Conservation (phyloP, 2,888 invertebrate species). For the Chorisops tibialis region DNA sequence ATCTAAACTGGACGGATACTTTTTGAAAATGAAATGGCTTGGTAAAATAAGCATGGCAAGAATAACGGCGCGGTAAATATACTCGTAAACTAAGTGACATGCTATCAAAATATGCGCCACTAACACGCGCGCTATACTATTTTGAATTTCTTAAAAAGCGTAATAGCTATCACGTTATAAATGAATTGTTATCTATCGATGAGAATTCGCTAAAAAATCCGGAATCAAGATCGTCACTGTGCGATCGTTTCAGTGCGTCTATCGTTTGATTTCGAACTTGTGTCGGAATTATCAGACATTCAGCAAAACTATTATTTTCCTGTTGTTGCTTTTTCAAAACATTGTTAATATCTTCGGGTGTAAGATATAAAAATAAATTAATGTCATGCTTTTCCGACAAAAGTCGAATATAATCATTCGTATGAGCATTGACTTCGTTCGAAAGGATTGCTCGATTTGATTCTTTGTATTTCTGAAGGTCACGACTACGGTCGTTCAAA, state of each 20-base stretch:
- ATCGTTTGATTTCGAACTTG: constrained; percentile 10
- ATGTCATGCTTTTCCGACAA: constrained; percentile 19
- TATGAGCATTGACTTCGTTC: constrained; percentile 7
- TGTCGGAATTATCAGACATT: background rate
- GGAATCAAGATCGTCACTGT: constrained; percentile 28
- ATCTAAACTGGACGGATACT: too few species aligned
- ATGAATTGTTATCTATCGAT: background rate
- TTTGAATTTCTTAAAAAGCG: too few species aligned
- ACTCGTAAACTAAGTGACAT: too few species aligned
- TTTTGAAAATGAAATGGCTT: too few species aligned
- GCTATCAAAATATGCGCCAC: too few species aligned
- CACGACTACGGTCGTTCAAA: too few species aligned
- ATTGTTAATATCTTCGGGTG: constrained; percentile 2
- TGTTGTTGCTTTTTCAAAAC: background rate
- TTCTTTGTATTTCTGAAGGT: background rate
- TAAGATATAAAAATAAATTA: constrained; percentile 1
- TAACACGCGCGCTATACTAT: too few species aligned
- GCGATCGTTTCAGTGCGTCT: background rate
- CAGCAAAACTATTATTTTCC: background rate
- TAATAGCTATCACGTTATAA: background rate
- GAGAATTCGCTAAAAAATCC: constrained; percentile 29
- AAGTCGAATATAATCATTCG: constrained; percentile 18
- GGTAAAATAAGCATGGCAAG: too few species aligned
- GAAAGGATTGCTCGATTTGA: constrained; percentile 2
- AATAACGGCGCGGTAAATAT: too few species aligned